Evolutionary conservation across 2,113 vertebrate species (phyloP), one percentile per base, ranked within the genome.

Genomic region (Atherinomorus stipes): DNA sequence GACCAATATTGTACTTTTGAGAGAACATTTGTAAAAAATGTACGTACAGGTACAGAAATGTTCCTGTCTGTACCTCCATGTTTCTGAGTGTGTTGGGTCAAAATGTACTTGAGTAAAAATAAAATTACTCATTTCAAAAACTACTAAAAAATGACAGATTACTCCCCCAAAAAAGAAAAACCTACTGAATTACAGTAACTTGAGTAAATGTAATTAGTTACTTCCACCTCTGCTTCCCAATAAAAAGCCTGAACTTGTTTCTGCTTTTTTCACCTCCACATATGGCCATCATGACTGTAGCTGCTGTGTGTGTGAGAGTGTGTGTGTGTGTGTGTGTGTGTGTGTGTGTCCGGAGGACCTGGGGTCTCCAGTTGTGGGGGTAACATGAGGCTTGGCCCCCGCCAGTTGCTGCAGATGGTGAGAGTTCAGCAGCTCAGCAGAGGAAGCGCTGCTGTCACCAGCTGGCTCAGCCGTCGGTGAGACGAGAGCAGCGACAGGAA

Each of bases 391-490:
- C 83, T 84, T n/a, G 44, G 69, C 77, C 65, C 62, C 34, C 56
- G 71, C 81, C 87, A 81, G 84, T 88, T 92, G 85, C 87, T n/a
- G 65, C 88, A 89, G 87, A 87, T 88, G 88, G 87, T 85, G 62
- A 73, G 52, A 84, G 68, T 80, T 78, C 81, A 86, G 80, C 66
- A 84, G 76, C 85, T 37, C 72, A 82, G 76, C 68, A 42, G 85
- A 92, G 90, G 91, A 91, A 91, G 86, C 85, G 85, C 70, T 77
- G 85, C 85, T 90, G 76, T 91, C 88, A 89, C 78, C 88, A 91
- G 89, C 90, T 91, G 90, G 84, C 80, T 82, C 69, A 80, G 80
- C 61, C 59, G 47, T 78, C 83, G 51, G 79, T 78, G 72, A 86
- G 81, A 65, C 19, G 65, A 82, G 70, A 40, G 74, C 81, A 78